phyloP scores from a whole-genome alignment of 92 coral and sea anemone genomes.

The Epizoanthus rinbou region DNA sequence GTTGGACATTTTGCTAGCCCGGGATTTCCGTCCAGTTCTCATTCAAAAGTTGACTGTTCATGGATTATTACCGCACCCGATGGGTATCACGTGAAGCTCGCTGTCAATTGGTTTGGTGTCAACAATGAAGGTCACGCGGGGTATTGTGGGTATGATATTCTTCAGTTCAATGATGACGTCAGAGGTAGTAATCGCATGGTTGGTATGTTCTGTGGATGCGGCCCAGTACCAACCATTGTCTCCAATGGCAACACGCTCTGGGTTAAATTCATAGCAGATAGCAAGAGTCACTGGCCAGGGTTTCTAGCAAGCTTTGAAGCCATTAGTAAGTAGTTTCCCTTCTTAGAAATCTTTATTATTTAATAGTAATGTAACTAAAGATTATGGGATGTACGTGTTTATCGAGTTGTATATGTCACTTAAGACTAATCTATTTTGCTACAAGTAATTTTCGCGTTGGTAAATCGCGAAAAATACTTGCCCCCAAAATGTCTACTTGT shows the following conservation, averaged over 20 bases:
- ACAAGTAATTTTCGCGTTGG: no score
- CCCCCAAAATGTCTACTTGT: no score
- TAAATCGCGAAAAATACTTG: no score
- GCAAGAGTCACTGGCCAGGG: slow-evolving; percentile 34
- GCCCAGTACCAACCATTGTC: slow-evolving; percentile 3
- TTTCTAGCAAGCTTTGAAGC: slow-evolving; percentile 38
- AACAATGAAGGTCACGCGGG: slow-evolving; percentile 6
- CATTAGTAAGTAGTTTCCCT: slow-evolving; percentile 12
- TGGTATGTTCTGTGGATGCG: slow-evolving; percentile 44
- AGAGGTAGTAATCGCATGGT: slow-evolving; percentile 30
- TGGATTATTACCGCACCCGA: slow-evolving; percentile 41
- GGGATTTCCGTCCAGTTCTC: slow-evolving; percentile 25
- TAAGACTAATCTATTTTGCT: no score
- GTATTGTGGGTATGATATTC: slow-evolving; percentile 39
- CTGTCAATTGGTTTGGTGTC: slow-evolving; percentile 36
- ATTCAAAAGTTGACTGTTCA: slow-evolving; percentile 6
- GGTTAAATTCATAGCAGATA: slow-evolving; percentile 26
- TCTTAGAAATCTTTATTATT: background rate
- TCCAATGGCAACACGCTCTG: slow-evolving; percentile 25
- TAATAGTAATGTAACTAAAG: no score
- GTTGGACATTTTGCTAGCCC: slow-evolving; percentile 40
- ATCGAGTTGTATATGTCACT: no score
- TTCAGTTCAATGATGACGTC: slow-evolving; percentile 38
- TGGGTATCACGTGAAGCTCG: slow-evolving; percentile 23
- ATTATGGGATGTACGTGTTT: no score